Base-by-base conservation (phyloP, 2,113 vertebrate genomes). In the Seriola rivoliana region DNA sequence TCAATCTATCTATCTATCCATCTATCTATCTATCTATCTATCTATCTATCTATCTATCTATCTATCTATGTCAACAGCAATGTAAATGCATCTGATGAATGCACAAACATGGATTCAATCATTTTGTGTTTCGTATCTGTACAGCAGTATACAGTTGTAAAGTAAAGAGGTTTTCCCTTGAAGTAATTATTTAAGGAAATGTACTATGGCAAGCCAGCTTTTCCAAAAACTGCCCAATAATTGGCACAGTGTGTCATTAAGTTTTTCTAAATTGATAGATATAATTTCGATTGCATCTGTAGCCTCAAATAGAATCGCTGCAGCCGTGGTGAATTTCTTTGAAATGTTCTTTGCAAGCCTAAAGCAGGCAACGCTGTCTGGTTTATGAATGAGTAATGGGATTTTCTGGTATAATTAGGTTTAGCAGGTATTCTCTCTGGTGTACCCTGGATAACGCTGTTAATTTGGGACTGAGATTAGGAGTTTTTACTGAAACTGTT, bases 371-470 rank as follows among this genome's bases (percentile, higher is more conserved):
- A 11, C 52, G 70, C 77, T 34, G 73, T 25, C 50, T 71, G 50
- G 57, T 63, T 57, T 84, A 75, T 69, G 62, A 84, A 88, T 66
- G 67, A 79, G 52, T 78, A 44, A 85, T 69, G 32, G 69, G 86
- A 79, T 88, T 90, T 86, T 84, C 71, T 73, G 75, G n/a, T 66
- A 34, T 84, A 86, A 87, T 86, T 59, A 72, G 75, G 75, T 82
- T 86, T 68, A 69, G 80, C 64, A 65, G 68, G 68, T 85, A 79
- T 69, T 86, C 64, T 68, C 74, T 50, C 59, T 25, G 52, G 42
- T 57, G 73, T 46, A 59, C 34, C 54, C 16, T 0, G 67, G 55
- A 52, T 88, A 81, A 84, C 71, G 62, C 38, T 38, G 54, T 48
- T 78, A 54, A 81, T 88, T 85, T 81, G 67, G 60, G 50, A 59